These are phyloP conservation scores for Noctua comes DNA, from an alignment of 2,888 invertebrate genomes.

Conservation along the genomic window DNA sequence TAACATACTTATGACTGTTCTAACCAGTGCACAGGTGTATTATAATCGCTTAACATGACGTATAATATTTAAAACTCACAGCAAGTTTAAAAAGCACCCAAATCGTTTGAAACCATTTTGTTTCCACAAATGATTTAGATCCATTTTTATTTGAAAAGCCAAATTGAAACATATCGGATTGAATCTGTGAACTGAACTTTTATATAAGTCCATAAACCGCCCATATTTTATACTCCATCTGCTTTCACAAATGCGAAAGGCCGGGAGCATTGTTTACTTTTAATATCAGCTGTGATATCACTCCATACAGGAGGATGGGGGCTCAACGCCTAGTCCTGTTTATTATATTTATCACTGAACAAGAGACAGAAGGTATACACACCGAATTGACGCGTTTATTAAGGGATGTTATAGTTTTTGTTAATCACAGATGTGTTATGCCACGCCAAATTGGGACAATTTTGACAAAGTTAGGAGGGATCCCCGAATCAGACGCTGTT, in stretches of 20 bases:
- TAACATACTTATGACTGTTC: not conserved
- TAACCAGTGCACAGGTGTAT: not conserved
- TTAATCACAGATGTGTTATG: not conserved
- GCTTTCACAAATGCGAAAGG: conserved; percentile 68
- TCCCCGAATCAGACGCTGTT: not conserved
- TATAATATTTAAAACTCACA: conserved; percentile 9
- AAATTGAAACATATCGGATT: conserved; percentile 62
- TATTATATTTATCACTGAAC: conserved; percentile 65
- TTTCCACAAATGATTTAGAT: conserved; percentile 35
- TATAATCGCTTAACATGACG: not conserved
- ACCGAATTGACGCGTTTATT: not conserved
- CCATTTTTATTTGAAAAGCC: conserved; percentile 52
- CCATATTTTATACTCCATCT: conserved; percentile 61
- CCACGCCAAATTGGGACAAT: not conserved
- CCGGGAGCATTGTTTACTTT: conserved; percentile 74
- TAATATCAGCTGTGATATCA: conserved; percentile 71
- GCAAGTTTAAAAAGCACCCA: not conserved
- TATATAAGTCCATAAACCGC: conserved; percentile 60
- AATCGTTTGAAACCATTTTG: conserved; percentile 3
- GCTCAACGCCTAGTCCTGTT: conserved; percentile 68
- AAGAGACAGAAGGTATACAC: conserved; percentile 42
- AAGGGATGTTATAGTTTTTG: not conserved
- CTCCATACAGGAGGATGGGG: conserved; percentile 53
- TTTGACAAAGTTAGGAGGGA: not conserved
- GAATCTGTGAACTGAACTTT: conserved; percentile 53